Evolutionary conservation across 2,797 vertebrate species (phyloP).

Genomic region (Heterohyrax brucei): DNA sequence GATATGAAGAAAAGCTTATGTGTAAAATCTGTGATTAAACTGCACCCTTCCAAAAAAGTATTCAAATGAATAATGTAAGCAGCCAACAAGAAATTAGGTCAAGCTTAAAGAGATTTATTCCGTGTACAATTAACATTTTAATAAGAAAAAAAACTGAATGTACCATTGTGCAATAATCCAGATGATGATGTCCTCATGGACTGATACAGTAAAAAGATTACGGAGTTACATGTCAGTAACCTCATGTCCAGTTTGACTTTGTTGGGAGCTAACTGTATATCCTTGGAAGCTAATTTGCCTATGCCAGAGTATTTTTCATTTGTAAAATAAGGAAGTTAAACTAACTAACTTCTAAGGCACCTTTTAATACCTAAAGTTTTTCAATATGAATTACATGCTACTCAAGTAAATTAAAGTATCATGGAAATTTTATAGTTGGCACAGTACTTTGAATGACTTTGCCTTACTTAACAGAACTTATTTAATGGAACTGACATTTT

Average conservation of each 20-base stretch:
- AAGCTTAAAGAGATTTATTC: constrained; percentile 33
- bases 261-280: background rate
- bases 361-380: constrained; percentile 2
- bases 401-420: background rate
- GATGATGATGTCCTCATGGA: background rate
- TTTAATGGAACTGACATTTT: constrained; percentile 52
- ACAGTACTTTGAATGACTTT: constrained; percentile 18
- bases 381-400: background rate
- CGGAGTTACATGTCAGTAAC: background rate
- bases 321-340: constrained; percentile 18
- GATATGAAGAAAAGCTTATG: background rate
- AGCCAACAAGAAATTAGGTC: constrained; percentile 39
- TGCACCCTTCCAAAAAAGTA: background rate
- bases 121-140: constrained; percentile 41
- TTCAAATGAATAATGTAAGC: background rate
- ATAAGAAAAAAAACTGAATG: constrained; percentile 7
- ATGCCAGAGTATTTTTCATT: constrained; percentile 29
- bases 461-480: background rate
- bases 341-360: constrained; percentile 46
- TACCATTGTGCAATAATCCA: background rate
- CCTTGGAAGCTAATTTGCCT: constrained; percentile 40
- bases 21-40: background rate
- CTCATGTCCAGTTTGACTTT: background rate
- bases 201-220: background rate
- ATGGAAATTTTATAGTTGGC: background rate